Evolutionary conservation across 2,113 vertebrate species (phyloP), one percentile per base, ranked within the genome.

Genomic region (Perccottus glenii): DNA sequence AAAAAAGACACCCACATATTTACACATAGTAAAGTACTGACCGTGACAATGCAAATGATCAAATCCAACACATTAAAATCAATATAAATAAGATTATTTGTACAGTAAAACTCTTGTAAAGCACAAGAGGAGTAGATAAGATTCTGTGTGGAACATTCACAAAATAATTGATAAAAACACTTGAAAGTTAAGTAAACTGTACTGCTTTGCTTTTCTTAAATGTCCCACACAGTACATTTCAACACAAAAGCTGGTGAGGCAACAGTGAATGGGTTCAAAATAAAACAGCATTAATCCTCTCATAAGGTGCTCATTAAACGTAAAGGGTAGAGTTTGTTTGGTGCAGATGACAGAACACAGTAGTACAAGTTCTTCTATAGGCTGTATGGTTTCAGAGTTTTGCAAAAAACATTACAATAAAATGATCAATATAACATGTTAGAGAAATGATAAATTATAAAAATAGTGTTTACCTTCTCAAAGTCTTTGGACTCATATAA

Each of bases 331-430:
- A 6, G 33, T 61, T 62, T 11, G 32, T 55, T 72, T 48, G 11
- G 27, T 40, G 12, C 46, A 32, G 11, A n/a, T 33, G 11, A 67
- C 2, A 40, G 43, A 67, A 33, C 38, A 64, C 9, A 53, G 65
- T 52, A 14, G 63, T 15, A 60, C 3, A 71, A n/a, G 51, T 81
- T 77, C 64, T 83, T 80, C 64, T 60, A 67, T 10, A 78, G 83
- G 78, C 81, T 78, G n/a, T 70, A 88, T 82, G 78, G 85, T 82
- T 85, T 85, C 52, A 72, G 16, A 35, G 74, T 69, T 57, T 52
- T 60, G 67, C 36, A 40, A 42, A 80, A 78, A 85, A 84, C 73
- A 73, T 75, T 64, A 44, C 36, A 38, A 65, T 49, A 19, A 35
- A 9, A 43, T 6, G 10, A 44, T 33, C 33, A 38, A 36, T 9